phyloP scores from a whole-genome alignment of 2,113 vertebrate species.

The Orcinus orca region DNA sequence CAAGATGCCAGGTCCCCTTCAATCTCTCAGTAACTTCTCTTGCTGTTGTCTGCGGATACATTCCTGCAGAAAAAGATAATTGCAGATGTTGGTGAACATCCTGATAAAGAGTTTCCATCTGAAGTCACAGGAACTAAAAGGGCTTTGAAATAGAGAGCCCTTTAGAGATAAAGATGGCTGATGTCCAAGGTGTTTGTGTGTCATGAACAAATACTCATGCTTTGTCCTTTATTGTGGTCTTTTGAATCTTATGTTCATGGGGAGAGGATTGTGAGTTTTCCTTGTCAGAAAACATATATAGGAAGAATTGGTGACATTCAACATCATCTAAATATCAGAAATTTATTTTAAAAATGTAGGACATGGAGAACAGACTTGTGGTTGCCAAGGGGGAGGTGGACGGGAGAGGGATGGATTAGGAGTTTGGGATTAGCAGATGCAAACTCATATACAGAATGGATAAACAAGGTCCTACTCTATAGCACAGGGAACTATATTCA shows the following conservation, averaged over 20 bases:
- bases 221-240: background rate
- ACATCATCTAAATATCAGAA: background rate
- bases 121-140: background rate
- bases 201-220: background rate
- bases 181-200: background rate
- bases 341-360: background rate
- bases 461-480: no score
- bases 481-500: no score
- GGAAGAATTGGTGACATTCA: background rate
- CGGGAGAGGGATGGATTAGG: no score
- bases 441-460: no score
- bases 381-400: no score
- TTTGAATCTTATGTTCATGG: background rate
- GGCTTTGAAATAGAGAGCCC: background rate
- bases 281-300: background rate
- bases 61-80: background rate
- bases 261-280: background rate
- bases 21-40: background rate
- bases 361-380: no score
- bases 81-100: background rate
- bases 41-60: background rate
- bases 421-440: no score
- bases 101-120: background rate
- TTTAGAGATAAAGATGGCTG: background rate
- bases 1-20: fast-evolving